phyloP scores from a whole-genome alignment of 2,797 vertebrate species.

The Brachyalestes nurse region DNA sequence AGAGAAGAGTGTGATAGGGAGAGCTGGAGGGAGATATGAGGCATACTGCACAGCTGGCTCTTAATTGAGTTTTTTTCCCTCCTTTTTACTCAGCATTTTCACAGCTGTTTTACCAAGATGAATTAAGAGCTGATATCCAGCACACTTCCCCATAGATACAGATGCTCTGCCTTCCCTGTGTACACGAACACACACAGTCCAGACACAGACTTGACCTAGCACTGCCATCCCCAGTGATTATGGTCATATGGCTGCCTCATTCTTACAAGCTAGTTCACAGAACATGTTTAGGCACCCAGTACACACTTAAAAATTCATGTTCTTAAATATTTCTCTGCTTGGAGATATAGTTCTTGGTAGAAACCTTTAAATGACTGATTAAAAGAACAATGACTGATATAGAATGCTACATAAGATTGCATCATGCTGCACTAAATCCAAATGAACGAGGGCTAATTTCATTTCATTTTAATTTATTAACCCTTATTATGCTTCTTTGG shows the following conservation, averaged over 20 bases:
- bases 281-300: neutral
- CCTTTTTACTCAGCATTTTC: constrained; percentile 77
- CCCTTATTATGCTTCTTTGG: too few species aligned
- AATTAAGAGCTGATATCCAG: constrained; percentile 52
- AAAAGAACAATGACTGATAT: too few species aligned
- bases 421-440: too few species aligned
- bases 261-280: constrained; percentile 6
- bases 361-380: too few species aligned
- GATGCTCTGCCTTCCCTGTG: constrained; percentile 24
- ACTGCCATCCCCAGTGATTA: constrained; percentile 8
- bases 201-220: constrained; percentile 9
- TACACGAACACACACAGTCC: constrained; percentile 18
- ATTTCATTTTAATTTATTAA: too few species aligned
- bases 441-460: too few species aligned
- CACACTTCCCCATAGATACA: constrained; percentile 37
- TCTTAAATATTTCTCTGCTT: neutral
- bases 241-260: neutral
- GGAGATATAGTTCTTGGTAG: neutral
- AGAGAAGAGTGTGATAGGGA: constrained; percentile 30
- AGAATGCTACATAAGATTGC: too few species aligned
- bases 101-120: constrained; percentile 73
- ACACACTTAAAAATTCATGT: neutral
- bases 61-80: constrained; percentile 77
- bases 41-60: constrained; percentile 81
- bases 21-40: constrained; percentile 72